phyloP scores from a whole-genome alignment of 2,888 invertebrate species.

The Mantis religiosa region DNA sequence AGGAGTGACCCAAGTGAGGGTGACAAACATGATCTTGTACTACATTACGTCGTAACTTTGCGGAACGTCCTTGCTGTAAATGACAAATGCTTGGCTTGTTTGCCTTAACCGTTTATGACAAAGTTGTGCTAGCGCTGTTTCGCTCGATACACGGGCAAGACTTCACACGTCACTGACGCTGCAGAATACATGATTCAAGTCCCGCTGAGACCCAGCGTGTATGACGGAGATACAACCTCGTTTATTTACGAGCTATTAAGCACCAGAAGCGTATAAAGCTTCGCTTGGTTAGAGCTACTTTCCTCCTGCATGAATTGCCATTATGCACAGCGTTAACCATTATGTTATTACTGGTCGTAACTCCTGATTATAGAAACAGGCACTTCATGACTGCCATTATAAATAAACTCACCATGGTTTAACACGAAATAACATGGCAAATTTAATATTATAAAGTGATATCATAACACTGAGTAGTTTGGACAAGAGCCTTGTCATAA shows the following conservation, averaged over 20 bases:
- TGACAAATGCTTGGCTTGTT: background rate
- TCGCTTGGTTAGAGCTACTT: too few species aligned
- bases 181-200: background rate
- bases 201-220: background rate
- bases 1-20: too few species aligned
- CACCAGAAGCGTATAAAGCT: background rate
- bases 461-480: too few species aligned
- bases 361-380: too few species aligned
- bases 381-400: too few species aligned
- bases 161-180: background rate
- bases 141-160: background rate
- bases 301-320: too few species aligned
- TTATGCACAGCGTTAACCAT: too few species aligned
- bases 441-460: too few species aligned
- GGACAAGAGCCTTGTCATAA: too few species aligned
- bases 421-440: too few species aligned
- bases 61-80: background rate
- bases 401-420: too few species aligned
- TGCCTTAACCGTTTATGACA: background rate
- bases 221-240: background rate
- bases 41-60: background rate
- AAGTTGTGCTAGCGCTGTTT: background rate
- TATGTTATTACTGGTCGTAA: too few species aligned
- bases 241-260: background rate
- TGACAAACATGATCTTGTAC: background rate